Conservation (phyloP, 2,888 invertebrate species). For the Phalera bucephala region DNA sequence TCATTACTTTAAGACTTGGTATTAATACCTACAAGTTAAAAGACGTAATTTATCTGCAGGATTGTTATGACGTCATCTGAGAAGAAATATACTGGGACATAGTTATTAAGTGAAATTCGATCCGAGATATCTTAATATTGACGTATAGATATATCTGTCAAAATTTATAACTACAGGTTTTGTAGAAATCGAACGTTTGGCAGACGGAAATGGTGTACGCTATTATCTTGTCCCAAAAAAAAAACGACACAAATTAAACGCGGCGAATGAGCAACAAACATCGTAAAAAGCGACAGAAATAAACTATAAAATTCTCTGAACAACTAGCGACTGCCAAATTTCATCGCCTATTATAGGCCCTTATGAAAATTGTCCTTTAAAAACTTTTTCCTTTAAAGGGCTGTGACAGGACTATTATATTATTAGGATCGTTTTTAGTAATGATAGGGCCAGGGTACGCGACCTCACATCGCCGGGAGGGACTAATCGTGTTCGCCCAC, state of each 20-base stretch:
- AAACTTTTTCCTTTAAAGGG: conserved; percentile 63
- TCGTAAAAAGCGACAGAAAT: conserved; percentile 44
- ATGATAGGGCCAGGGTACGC: conserved; percentile 73
- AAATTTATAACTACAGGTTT: conserved; percentile 1
- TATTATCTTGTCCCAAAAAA: conserved; percentile 31
- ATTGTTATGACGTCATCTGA: too few species aligned
- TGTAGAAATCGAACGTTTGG: conserved; percentile 4
- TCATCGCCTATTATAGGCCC: conserved; percentile 61
- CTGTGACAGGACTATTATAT: conserved; percentile 81
- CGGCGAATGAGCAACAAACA: conserved; percentile 39
- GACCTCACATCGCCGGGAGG: conserved; percentile 69
- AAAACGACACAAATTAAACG: conserved; percentile 39
- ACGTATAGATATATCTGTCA: too few species aligned
- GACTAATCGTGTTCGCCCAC: conserved; percentile 64
- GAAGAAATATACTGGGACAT: too few species aligned
- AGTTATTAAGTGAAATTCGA: too few species aligned
- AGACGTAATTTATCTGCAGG: too few species aligned
- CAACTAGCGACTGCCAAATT: conserved; percentile 72
- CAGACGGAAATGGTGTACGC: conserved; percentile 33
- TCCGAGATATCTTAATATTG: too few species aligned
- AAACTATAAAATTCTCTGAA: conserved; percentile 63
- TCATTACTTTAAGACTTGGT: too few species aligned
- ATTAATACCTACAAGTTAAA: too few species aligned
- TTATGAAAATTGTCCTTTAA: conserved; percentile 74
- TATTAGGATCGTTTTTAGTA: conserved; percentile 80